phyloP scores from a whole-genome alignment of 1,140 invertebrate genomes.

The Drosophila pruinosa region DNA sequence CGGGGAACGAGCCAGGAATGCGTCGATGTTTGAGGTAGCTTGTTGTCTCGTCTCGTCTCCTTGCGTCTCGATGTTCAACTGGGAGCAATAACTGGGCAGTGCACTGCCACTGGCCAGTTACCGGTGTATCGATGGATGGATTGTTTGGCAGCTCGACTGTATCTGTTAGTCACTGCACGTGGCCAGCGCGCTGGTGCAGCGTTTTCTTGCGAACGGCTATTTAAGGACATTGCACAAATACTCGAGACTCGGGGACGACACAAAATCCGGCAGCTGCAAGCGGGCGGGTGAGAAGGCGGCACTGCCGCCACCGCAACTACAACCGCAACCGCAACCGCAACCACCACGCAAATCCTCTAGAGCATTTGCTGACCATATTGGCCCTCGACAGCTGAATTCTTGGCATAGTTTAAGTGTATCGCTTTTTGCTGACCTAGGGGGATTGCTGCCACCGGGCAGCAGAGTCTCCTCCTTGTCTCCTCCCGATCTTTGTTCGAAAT shows the following conservation, averaged over 20 bases:
- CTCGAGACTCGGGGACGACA: conserved; percentile 23
- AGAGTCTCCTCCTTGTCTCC: not conserved
- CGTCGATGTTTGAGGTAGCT: conserved; percentile 45
- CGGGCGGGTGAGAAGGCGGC: not conserved
- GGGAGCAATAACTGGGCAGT: conserved; percentile 58
- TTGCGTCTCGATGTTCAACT: conserved; percentile 52
- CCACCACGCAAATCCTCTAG: conserved; percentile 77
- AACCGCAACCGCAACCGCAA: not conserved
- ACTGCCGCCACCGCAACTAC: not conserved
- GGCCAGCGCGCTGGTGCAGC: conserved; percentile 49
- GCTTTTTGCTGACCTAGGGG: conserved; percentile 55
- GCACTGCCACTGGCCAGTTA: not conserved
- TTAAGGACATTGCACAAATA: conserved; percentile 77
- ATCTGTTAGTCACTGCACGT: conserved; percentile 81
- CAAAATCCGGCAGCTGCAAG: not conserved
- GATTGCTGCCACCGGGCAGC: conserved; percentile 1
- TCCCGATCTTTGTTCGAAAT: conserved; percentile 43
- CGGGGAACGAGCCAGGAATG: conserved; percentile 68
- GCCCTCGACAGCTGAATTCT: conserved; percentile 60
- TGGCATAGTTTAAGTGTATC: conserved; percentile 79
- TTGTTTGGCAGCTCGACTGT: conserved; percentile 45
- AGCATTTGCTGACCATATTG: conserved; percentile 78
- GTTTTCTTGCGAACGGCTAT: conserved; percentile 77
- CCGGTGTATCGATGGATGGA: conserved; percentile 68
- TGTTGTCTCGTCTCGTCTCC: conserved; percentile 4